Evolutionary conservation across 2,888 invertebrate genomes (phyloP), one percentile per base, ranked within the genome.

Genomic region (Andrena bucephala): DNA sequence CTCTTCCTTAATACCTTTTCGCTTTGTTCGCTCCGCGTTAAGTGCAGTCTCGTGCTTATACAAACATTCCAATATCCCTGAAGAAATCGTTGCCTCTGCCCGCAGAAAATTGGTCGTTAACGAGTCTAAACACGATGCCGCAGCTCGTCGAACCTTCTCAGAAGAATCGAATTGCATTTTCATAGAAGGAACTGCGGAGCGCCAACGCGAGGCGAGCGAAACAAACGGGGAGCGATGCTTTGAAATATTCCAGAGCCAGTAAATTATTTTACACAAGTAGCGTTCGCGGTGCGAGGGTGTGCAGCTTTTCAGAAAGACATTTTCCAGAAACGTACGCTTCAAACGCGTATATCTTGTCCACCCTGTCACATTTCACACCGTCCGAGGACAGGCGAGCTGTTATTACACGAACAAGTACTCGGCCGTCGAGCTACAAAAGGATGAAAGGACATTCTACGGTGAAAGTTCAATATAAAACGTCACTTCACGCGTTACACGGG

Each of bases 401-500:
- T 78, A 80, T 79, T 80, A 67, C 71, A 16, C 50, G 60, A 52
- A 67, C 48, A 71, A 78, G 67, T 57, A 71, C 71, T 48, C 31
- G 52, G 60, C 20, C 36, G 65, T 24, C 66, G 33, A 20, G 31
- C 77, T 48, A 16, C 78, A 80, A 80, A 80, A 66, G 79, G 50
- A 52, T 24, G 27, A 52, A 78, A 71, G 29, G 66, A 67, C 79
- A 13, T 60, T 54, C 60, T 24, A 78, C 79, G 10, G 60, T 36
- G 60, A 27, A 54, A 54, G 71, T 80, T 70, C 71, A 54, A 80
- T 71, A 79, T 80, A 79, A 71, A 71, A 71, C 79, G 70, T 71
- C 79, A 62, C 66, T 27, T 67, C 54, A 24, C 24, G 20, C 20
- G 52, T 71, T 67, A 71, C 71, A 27, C 33, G 20, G 27, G 10